Evolutionary conservation across 2,113 vertebrate genomes (phyloP), one percentile per base, ranked within the genome.

Genomic region (Actinemys pallida): DNA sequence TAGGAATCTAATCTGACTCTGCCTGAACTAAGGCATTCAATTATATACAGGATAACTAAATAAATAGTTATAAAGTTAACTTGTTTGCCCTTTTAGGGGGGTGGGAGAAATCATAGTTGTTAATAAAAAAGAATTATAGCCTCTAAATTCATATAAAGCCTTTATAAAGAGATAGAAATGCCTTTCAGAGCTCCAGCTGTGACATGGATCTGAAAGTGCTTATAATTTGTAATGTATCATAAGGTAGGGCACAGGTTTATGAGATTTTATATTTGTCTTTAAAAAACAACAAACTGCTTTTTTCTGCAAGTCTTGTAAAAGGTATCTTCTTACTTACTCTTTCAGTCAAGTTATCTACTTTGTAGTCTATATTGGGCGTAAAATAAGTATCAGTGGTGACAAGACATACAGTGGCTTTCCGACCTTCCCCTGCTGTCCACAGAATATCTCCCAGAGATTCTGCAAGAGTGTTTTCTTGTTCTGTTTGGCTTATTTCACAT

Each of bases 341-440:
- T 90, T 99, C 99, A 0, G 98, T 98, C 97, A 99, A 97, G 91
- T 91, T 96, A 82, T 98, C 98, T 4, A 97, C 92, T 76, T 95
- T 97, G 97, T 93, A 98, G 90, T 98, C 98, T 39, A 90, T 75
- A 1, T 49, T 83, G 0, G 98, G 96, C 5, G 72, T 16, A 6
- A 95, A 12, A 2, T 95, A 97, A 84, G 84, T 27, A 8, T 98
- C 96, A 8, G 97, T 11, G 0, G 98, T 92, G 90, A 98, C 5
- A 57, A 99, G 98, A 86, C 99, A 98, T 93, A 99, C 14, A 0
- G 92, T 90, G 2, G 98, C 98, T 53, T 97, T 97, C 90, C 76
- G 90, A 6, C 98, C 93, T 35, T 98, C 98, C 39, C 99, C 99
- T 0, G 98, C 98, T 53, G 96, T 97, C 99, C 99, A 99, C n/a